Base-by-base conservation (phyloP, 2,888 invertebrate genomes). In the Chymomyza caudatula region DNA sequence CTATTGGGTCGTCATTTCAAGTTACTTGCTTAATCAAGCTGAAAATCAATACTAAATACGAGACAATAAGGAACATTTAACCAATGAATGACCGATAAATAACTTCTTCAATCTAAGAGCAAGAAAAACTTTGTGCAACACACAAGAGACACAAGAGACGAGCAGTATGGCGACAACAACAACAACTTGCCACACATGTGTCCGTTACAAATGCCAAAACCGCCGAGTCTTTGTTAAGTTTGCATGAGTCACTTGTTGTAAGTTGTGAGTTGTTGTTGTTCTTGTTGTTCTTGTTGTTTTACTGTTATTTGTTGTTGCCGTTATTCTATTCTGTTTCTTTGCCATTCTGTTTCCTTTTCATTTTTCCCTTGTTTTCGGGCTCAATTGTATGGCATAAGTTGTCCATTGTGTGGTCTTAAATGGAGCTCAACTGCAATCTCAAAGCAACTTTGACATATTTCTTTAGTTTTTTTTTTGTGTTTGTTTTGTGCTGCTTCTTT, bases 341-440 rank as follows among this genome's bases (percentile, higher is more conserved):
- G n/a, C n/a, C n/a, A n/a, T n/a, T n/a, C n/a, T n/a, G n/a, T n/a
- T n/a, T n/a, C n/a, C n/a, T n/a, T n/a, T n/a, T n/a, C n/a, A n/a
- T n/a, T n/a, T n/a, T n/a, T n/a, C n/a, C n/a, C n/a, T n/a, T 59
- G 68, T 53, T 60, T 62, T 64, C 56, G 57, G 63, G 74, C 74
- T 73, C 77, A 69, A 74, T 74, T 73, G 77, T 77, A 69, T 63
- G 54, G 44, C 47, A 47, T 47, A 47, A 47, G 15, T 47, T 47
- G 47, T 4, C 55, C 63, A 63, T 74, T 72, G 65, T 73, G 55
- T 29, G 49, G 19, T 19, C 47, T 17, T 47, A 47, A 19, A 47
- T 47, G 47, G 19, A 19, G 15, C 47, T 17, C 47, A 47, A 47
- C 19, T 47, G 47, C 47, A 19, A 15, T 47, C 47, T 19, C 47